These are phyloP conservation scores for Cyclopterus lumpus DNA, from an alignment of 2,797 vertebrate genomes.

Conservation along the genomic window DNA sequence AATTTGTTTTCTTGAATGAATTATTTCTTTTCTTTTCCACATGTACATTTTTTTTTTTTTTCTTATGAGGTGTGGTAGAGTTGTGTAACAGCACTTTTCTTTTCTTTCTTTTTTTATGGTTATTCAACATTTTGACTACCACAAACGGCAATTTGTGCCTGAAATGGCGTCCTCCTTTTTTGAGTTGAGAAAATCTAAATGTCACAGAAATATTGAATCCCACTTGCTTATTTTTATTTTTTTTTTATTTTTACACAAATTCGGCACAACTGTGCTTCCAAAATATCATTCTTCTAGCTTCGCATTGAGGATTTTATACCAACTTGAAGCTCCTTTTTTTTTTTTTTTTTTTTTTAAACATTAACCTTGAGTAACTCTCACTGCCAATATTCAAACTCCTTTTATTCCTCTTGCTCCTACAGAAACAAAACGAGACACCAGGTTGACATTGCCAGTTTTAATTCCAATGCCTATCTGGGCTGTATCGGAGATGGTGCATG, in stretches of 20 bases:
- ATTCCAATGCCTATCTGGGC: slow-evolving; percentile 91
- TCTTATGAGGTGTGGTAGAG: neutral
- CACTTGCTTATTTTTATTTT: neutral
- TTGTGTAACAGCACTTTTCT: slow-evolving; percentile 37
- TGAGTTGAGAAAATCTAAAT: neutral
- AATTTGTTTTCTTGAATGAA: slow-evolving; percentile 17
- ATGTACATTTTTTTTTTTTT: neutral
- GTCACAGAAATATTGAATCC: neutral
- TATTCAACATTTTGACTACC: slow-evolving; percentile 10
- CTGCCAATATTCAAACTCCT: slow-evolving; percentile 60
- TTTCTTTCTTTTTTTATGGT: slow-evolving; percentile 3
- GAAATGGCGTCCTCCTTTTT: slow-evolving; percentile 3
- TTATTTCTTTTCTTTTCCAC: slow-evolving; percentile 27
- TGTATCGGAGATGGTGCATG: slow-evolving; percentile 95
- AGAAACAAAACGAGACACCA: slow-evolving; percentile 72
- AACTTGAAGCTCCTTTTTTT: slow-evolving; percentile 13
- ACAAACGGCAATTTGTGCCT: neutral
- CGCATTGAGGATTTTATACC: neutral
- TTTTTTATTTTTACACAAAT: neutral
- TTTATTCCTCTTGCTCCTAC: slow-evolving; percentile 69
- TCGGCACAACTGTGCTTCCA: slow-evolving; percentile 44
- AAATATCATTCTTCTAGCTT: slow-evolving; percentile 6
- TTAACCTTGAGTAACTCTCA: slow-evolving; percentile 49
- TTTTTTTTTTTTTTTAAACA: neutral
- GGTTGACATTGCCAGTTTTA: slow-evolving; percentile 91